Percentiles rank a stretch among this genome's conserved stretches.
These are phyloP conservation scores for Periplaneta americana DNA, from an alignment of 1,140 invertebrate genomes.

Conservation along the genomic window DNA sequence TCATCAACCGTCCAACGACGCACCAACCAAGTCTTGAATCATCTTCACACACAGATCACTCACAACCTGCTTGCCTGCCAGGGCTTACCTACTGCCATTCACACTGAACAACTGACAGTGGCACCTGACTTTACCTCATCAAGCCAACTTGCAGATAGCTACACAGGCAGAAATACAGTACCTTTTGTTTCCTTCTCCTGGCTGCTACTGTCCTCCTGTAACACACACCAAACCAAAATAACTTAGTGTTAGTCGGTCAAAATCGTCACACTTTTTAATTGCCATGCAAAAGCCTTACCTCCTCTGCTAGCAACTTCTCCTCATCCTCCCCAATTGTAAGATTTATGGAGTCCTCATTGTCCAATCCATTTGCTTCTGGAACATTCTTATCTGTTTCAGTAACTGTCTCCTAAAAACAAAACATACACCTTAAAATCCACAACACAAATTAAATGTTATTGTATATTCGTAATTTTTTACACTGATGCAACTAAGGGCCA, in stretches of 20 bases:
- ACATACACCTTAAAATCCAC: neutral
- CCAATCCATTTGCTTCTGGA: slow-evolving; percentile 43
- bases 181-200: slow-evolving; percentile 24
- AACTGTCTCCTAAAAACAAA: slow-evolving; percentile 10
- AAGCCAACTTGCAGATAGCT: neutral
- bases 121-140: neutral
- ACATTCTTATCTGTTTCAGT: slow-evolving; percentile 25
- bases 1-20: too few relatives aligned
- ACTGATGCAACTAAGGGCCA: too few relatives aligned
- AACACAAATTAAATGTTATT: neutral
- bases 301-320: slow-evolving; percentile 66
- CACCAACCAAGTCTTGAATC: neutral
- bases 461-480: too few relatives aligned
- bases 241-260: too few relatives aligned
- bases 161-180: slow-evolving; percentile 9
- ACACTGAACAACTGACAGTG: too few relatives aligned
- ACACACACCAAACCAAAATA: too few relatives aligned
- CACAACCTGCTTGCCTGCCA: too few relatives aligned
- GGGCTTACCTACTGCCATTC: neutral
- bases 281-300: slow-evolving; percentile 41
- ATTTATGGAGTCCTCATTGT: slow-evolving; percentile 75
- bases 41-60: neutral
- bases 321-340: slow-evolving; percentile 76
- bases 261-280: neutral
- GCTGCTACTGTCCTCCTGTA: slow-evolving; percentile 23